Percentiles rank a stretch among this genome's conserved stretches.
These are phyloP conservation scores for Sphaeridia pumilis DNA, from an alignment of 2,888 invertebrate species.

Conservation along the genomic window DNA sequence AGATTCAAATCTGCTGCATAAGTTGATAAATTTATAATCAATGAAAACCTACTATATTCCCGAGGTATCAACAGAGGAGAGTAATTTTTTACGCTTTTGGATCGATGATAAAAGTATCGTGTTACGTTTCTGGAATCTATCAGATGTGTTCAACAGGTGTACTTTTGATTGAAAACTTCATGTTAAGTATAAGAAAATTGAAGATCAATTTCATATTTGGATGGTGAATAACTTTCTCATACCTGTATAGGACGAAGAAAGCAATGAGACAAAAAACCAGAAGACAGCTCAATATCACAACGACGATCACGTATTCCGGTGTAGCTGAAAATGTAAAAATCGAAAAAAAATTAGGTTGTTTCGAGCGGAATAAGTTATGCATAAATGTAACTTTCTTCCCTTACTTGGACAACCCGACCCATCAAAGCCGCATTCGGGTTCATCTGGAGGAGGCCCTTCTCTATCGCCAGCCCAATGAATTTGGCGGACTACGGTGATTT, in stretches of 20 bases:
- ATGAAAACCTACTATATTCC: too few relatives aligned
- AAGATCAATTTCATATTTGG: too few relatives aligned
- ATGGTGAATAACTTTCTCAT: too few relatives aligned
- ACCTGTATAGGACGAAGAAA: slow-evolving; percentile 70
- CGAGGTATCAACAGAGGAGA: too few relatives aligned
- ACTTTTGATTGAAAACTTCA: too few relatives aligned
- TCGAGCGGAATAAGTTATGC: background rate
- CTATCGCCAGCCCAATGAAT: slow-evolving; percentile 82
- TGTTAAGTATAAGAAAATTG: too few relatives aligned
- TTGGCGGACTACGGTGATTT: slow-evolving; percentile 56
- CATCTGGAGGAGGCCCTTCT: slow-evolving; percentile 66
- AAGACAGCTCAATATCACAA: slow-evolving; percentile 66
- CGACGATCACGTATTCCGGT: slow-evolving; percentile 74
- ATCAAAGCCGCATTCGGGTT: slow-evolving; percentile 86
- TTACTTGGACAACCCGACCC: slow-evolving; percentile 64
- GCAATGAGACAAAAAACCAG: slow-evolving; percentile 56
- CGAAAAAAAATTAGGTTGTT: background rate
- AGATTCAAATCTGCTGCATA: too few relatives aligned
- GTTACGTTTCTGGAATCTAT: too few relatives aligned
- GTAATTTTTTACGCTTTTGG: too few relatives aligned
- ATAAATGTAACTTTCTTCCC: background rate
- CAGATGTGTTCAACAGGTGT: too few relatives aligned
- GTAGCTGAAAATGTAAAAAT: slow-evolving; percentile 47
- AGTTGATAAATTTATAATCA: too few relatives aligned
- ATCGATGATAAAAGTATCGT: too few relatives aligned